Evolutionary conservation across 1,140 invertebrate species (phyloP).

Genomic region (Mercenaria mercenaria): DNA sequence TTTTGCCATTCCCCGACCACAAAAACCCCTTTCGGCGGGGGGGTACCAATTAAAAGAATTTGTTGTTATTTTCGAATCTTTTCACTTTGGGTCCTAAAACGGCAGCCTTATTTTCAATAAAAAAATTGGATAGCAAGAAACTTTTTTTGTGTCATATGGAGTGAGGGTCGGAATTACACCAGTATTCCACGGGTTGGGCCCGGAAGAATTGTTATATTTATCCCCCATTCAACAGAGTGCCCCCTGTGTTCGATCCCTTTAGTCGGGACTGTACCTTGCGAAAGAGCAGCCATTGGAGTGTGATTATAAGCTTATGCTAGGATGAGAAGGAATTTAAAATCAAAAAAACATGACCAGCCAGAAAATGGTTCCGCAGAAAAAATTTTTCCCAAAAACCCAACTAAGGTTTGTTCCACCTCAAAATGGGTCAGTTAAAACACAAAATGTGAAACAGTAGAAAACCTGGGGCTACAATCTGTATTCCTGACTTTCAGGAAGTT

Average conservation of each 20-base stretch:
- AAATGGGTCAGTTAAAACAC: too few species aligned
- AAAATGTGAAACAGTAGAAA: too few species aligned
- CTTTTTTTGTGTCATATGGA: constrained; percentile 19
- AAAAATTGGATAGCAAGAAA: too few species aligned
- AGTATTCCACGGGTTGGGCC: constrained; percentile 5
- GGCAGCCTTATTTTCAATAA: too few species aligned
- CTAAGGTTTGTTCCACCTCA: too few species aligned
- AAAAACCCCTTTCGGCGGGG: too few species aligned
- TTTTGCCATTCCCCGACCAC: too few species aligned
- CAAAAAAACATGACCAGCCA: constrained; percentile 73
- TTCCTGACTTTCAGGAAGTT: too few species aligned
- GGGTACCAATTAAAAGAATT: too few species aligned
- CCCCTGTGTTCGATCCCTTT: constrained; percentile 33
- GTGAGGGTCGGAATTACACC: constrained; percentile 19
- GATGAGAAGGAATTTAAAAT: constrained; percentile 91
- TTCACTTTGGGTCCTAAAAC: too few species aligned
- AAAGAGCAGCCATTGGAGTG: constrained; percentile 94
- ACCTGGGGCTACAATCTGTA: too few species aligned
- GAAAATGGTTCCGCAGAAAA: constrained; percentile 72
- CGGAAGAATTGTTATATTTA: constrained; percentile 24
- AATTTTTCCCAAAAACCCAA: constrained; percentile 90
- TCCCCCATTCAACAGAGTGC: constrained; percentile 39
- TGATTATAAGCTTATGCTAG: constrained; percentile 92
- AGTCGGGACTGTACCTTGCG: constrained; percentile 86
- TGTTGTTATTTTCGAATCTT: too few species aligned